Base-by-base conservation (phyloP, 2,113 vertebrate genomes). In the Irena cyanogastra region DNA sequence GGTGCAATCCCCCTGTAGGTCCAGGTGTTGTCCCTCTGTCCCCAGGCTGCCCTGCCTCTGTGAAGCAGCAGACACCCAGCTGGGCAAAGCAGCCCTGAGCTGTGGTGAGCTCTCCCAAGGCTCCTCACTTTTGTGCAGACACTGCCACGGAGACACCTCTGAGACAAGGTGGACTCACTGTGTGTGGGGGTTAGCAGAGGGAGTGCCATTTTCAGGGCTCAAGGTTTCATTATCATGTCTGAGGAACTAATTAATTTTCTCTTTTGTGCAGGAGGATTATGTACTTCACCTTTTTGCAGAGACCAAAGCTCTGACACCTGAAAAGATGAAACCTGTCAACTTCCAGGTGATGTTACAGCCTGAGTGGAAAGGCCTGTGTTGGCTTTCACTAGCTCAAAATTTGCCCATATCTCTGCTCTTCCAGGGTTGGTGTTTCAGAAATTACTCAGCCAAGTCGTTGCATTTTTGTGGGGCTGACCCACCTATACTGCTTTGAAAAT, bases 91-190 rank as follows among this genome's bases (percentile, higher is more conserved):
- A 49, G n/a, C n/a, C 11, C 52, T 11, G 64, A 9, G 3, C 16
- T 52, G 57, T 41, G 30, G 2, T 7, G 19, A 15, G 30, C 3
- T 30, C 42, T 24, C 47, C 50, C 20, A 18, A 44, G 3, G 20
- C 50, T 33, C 2, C 59, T 47, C 11, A 1, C 11, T 17, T 28
- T 4, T 26, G 42, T 52, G 31, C 47, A 47, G 19, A 31, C 6
- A 8, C 11, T 13, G 1, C 69, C 31, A 19, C 6, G 0, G 1
- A 16, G 53, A 8, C 5, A 9, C 50, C 26, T 2, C 7, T 31
- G 78, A 35, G 53, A 69, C 21, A 41, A 9, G 57, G 3, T 4
- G 57, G 69, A 56, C n/a, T 61, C 54, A 42, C 5, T 4, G 28
- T 26, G 5, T 6, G 50, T 44, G 63, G 59, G 50, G 39, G 12